phyloP scores from a whole-genome alignment of 1,140 invertebrate genomes.

The Drosophila bifasciata region DNA sequence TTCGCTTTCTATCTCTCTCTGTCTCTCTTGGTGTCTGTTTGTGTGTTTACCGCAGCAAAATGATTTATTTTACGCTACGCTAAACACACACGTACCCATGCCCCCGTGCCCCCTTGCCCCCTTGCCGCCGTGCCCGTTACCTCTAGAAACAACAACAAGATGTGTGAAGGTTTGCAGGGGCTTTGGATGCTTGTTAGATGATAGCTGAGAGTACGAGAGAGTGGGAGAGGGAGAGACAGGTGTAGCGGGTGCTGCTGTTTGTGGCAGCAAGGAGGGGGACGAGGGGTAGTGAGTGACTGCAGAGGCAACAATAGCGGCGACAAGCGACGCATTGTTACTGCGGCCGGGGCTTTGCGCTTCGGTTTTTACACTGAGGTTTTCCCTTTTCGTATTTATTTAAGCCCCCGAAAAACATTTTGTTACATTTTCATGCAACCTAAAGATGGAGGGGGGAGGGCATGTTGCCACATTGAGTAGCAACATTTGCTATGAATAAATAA shows the following conservation, averaged over 20 bases:
- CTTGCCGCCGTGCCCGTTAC: too few species aligned
- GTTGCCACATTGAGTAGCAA: constrained; percentile 27
- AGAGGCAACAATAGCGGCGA: constrained; percentile 48
- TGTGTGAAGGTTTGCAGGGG: not conserved
- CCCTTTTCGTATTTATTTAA: constrained; percentile 66
- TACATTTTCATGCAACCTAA: constrained; percentile 59
- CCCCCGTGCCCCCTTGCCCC: too few species aligned
- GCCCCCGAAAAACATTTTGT: constrained; percentile 51
- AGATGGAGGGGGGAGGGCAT: not conserved
- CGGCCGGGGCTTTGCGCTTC: constrained; percentile 49
- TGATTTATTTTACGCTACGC: constrained; percentile 80
- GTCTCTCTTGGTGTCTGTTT: constrained; percentile 2
- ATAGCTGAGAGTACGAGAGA: not conserved
- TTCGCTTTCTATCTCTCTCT: not conserved
- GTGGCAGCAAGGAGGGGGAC: not conserved
- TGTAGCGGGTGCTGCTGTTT: not conserved
- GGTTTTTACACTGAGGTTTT: constrained; percentile 57
- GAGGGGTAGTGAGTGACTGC: constrained; percentile 6
- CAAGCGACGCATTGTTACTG: constrained; percentile 72
- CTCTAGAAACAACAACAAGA: constrained; percentile 25
- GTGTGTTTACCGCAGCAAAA: constrained; percentile 67
- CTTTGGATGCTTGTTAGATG: constrained; percentile 1
- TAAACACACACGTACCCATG: constrained; percentile 67
- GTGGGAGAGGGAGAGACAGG: constrained; percentile 14
- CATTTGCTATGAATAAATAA: constrained; percentile 77